phyloP scores from a whole-genome alignment of 2,113 vertebrate genomes.

The Tyrannus savana region DNA sequence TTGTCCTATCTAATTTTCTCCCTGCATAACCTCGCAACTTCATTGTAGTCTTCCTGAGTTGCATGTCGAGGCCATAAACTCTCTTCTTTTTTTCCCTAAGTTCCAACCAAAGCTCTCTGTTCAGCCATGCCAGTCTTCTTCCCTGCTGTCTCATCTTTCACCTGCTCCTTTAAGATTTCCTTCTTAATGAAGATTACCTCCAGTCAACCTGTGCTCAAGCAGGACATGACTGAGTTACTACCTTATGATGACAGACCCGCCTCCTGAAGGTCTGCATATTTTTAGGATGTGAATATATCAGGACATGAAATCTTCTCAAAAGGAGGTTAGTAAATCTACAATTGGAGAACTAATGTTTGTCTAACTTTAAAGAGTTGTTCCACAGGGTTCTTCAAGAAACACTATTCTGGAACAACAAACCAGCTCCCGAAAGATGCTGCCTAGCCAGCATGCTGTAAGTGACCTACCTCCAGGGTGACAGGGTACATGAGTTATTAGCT shows the following conservation, averaged over 20 bases:
- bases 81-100: not conserved
- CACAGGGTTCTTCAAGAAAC: not conserved
- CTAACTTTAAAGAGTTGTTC: not conserved
- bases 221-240: not conserved
- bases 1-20: not conserved
- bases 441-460: not conserved
- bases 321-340: not conserved
- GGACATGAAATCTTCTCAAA: not conserved
- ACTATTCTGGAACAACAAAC: not conserved
- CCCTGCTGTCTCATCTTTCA: not conserved
- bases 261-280: not conserved
- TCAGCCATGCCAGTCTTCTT: not conserved
- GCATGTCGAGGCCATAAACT: not conserved
- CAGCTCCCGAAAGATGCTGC: not conserved
- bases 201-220: not conserved
- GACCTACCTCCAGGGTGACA: not conserved
- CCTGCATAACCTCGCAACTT: not conserved
- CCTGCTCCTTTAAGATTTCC: not conserved
- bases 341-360: not conserved
- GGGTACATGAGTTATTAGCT: not conserved
- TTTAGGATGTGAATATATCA: not conserved
- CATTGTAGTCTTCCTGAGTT: not conserved
- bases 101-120: not conserved
- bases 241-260: not conserved
- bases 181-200: not conserved